phyloP scores from a whole-genome alignment of 2,888 invertebrate genomes.

The Mayetiola destructor region DNA sequence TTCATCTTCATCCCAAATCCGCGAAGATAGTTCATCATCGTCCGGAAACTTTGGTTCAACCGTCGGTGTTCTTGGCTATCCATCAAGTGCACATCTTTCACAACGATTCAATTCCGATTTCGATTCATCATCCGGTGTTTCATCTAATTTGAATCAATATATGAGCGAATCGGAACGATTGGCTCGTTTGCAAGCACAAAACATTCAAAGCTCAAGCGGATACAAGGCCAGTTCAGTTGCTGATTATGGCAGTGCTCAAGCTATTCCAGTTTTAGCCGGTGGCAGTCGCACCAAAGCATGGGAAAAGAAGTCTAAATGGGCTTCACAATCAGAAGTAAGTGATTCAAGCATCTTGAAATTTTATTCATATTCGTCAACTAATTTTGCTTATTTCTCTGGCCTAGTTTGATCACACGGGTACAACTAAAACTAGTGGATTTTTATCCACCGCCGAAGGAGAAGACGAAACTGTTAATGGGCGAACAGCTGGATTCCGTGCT shows the following conservation, averaged over 20 bases:
- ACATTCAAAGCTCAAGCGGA: background rate
- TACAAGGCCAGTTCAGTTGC: background rate
- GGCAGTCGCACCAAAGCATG: background rate
- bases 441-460: background rate
- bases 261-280: background rate
- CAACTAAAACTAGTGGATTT: background rate
- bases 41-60: background rate
- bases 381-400: background rate
- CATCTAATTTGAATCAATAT: background rate
- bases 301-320: conserved; percentile 8
- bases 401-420: background rate
- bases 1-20: background rate
- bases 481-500: conserved; percentile 16
- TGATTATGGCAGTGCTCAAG: background rate
- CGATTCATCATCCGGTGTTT: background rate
- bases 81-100: background rate
- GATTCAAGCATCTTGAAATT: background rate
- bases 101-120: background rate
- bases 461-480: background rate
- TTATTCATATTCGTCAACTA: background rate
- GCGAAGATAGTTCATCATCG: background rate
- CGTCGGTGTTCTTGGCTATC: background rate
- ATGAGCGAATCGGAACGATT: conserved; percentile 8
- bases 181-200: conserved; percentile 2
- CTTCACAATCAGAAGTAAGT: conserved; percentile 3